Evolutionary conservation across 1,140 invertebrate genomes (phyloP).

Genomic region (Lepidurus couesii): DNA sequence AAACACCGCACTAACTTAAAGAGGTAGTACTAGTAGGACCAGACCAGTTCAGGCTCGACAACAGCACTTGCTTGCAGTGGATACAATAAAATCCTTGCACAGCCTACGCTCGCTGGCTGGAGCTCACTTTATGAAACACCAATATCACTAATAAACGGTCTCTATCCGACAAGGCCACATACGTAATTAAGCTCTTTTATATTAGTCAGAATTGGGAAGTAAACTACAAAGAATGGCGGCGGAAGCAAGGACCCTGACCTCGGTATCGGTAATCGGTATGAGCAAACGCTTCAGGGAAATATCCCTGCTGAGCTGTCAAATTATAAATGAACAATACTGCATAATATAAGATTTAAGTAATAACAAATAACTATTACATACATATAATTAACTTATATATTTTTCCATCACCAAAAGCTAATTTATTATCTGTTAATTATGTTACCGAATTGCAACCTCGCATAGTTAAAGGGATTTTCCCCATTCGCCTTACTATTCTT

Average conservation of each 20-base stretch:
- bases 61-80: background rate
- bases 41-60: background rate
- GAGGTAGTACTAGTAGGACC: background rate
- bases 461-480: background rate
- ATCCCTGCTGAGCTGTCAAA: slow-evolving; percentile 2
- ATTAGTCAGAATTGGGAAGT: slow-evolving; percentile 1
- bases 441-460: background rate
- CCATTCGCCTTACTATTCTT: background rate
- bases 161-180: slow-evolving; percentile 18
- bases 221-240: slow-evolving; percentile 21
- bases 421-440: background rate
- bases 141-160: slow-evolving; percentile 17
- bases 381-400: background rate
- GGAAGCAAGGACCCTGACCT: slow-evolving; percentile 20
- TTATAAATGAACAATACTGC: background rate
- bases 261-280: slow-evolving; percentile 17
- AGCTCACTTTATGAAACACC: background rate
- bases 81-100: background rate
- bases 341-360: background rate
- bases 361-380: background rate
- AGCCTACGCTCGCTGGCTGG: slow-evolving; percentile 13
- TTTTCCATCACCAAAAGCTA: background rate
- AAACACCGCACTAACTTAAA: background rate
- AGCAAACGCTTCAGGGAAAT: slow-evolving; percentile 5
- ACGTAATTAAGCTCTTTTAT: background rate